A percentile compares a stretch with the other conserved stretches of the same genome.
These are phyloP conservation scores for Eumeta japonica DNA, from an alignment of 1,140 invertebrate genomes.

Conservation along the genomic window DNA sequence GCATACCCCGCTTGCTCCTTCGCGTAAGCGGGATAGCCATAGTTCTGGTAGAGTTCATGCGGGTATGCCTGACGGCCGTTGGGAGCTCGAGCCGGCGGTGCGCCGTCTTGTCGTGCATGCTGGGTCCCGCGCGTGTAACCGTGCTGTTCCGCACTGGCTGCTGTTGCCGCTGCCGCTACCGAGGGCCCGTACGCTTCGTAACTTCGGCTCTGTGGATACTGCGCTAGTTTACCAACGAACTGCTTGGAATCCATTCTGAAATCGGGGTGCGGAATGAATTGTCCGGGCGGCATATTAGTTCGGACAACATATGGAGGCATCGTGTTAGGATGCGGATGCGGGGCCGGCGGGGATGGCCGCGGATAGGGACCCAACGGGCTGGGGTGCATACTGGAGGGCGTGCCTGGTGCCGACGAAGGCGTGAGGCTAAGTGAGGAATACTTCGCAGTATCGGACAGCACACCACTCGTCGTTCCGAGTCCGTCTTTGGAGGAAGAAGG, in stretches of 20 bases:
- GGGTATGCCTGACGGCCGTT: slow-evolving; percentile 44
- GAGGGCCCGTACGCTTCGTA: slow-evolving; percentile 35
- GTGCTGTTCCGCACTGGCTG: slow-evolving; percentile 36
- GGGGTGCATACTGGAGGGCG: slow-evolving; percentile 61
- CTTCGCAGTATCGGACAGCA: slow-evolving; percentile 39
- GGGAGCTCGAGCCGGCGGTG: slow-evolving; percentile 26
- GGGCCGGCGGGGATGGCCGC: slow-evolving; percentile 62
- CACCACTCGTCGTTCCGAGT: slow-evolving; percentile 27
- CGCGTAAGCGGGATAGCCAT: slow-evolving; percentile 46
- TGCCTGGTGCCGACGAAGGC: slow-evolving; percentile 65
- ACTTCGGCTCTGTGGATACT: slow-evolving; percentile 48
- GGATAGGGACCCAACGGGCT: slow-evolving; percentile 61
- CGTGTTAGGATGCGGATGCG: slow-evolving; percentile 58
- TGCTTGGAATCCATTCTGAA: slow-evolving; percentile 52
- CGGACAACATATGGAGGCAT: slow-evolving; percentile 59
- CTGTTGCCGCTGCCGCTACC: slow-evolving; percentile 13
- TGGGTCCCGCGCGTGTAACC: slow-evolving; percentile 32
- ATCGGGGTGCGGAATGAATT: slow-evolving; percentile 47
- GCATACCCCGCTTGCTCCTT: slow-evolving; percentile 51
- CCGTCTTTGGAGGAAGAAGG: slow-evolving; percentile 56
- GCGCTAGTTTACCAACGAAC: slow-evolving; percentile 44
- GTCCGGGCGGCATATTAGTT: slow-evolving; percentile 47
- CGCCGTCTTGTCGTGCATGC: slow-evolving; percentile 33
- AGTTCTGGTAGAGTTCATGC: slow-evolving; percentile 60
- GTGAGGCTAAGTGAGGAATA: slow-evolving; percentile 64